Conservation (phyloP, 1,140 invertebrate species). For the Micrasema longulum region DNA sequence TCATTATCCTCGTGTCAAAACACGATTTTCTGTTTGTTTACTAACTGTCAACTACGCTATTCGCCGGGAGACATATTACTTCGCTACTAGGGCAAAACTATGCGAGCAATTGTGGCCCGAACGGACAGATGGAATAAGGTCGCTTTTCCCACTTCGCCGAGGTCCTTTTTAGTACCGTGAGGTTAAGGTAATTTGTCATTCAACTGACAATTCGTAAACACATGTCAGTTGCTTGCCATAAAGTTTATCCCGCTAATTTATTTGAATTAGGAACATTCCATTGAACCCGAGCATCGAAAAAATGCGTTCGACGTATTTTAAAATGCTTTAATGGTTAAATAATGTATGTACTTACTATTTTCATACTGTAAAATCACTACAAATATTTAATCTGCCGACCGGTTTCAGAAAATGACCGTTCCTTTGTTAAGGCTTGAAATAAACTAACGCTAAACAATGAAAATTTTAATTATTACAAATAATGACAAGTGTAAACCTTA, state of each 20-base stretch:
- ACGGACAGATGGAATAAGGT: neutral
- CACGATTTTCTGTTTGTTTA: slow-evolving; percentile 47
- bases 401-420: too few relatives aligned
- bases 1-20: neutral
- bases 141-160: slow-evolving; percentile 2
- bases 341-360: too few relatives aligned
- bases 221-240: slow-evolving; percentile 16
- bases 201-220: slow-evolving; percentile 47
- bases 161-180: slow-evolving; percentile 34
- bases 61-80: slow-evolving; percentile 48
- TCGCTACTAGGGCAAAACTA: slow-evolving; percentile 43
- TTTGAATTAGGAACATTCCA: neutral
- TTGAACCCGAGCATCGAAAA: too few relatives aligned
- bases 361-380: too few relatives aligned
- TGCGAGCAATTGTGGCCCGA: slow-evolving; percentile 39
- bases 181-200: slow-evolving; percentile 43
- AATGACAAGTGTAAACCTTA: too few relatives aligned
- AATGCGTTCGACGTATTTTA: too few relatives aligned
- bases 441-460: too few relatives aligned
- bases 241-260: neutral
- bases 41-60: slow-evolving; percentile 48
- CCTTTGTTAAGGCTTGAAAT: too few relatives aligned
- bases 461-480: too few relatives aligned
- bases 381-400: too few relatives aligned
- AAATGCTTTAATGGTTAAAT: too few relatives aligned